These are phyloP conservation scores for Molossus molossus DNA, from an alignment of 2,797 vertebrate species.

Conservation along the genomic window DNA sequence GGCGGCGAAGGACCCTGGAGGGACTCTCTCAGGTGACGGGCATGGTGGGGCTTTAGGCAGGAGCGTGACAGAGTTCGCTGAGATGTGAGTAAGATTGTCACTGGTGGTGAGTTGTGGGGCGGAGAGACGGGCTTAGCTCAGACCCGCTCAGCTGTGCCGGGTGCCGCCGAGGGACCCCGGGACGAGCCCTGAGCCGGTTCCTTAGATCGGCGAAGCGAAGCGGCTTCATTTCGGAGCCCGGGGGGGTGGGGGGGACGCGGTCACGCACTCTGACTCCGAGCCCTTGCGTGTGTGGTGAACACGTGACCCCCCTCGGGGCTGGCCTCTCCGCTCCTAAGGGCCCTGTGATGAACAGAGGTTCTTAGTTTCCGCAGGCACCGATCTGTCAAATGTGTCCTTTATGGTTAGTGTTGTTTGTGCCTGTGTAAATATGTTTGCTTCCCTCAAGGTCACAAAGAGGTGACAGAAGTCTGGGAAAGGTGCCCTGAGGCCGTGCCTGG, in stretches of 20 bases:
- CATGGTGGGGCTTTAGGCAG: too few species aligned
- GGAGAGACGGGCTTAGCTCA: not conserved
- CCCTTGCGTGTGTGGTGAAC: not conserved
- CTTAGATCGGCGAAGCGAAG: too few species aligned
- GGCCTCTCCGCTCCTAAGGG: not conserved
- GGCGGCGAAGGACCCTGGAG: not conserved
- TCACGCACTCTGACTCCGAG: not conserved
- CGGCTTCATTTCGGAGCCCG: too few species aligned
- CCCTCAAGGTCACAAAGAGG: not conserved
- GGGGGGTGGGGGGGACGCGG: too few species aligned
- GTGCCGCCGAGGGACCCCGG: too few species aligned
- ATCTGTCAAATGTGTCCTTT: not conserved
- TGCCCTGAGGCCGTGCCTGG: not conserved
- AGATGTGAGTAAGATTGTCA: not conserved
- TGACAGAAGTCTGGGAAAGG: not conserved
- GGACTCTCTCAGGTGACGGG: not conserved
- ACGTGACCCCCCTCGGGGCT: not conserved
- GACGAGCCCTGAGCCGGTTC: too few species aligned
- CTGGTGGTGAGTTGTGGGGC: not conserved
- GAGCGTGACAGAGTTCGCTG: not conserved
- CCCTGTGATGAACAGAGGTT: not conserved
- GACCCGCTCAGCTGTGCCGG: too few species aligned
- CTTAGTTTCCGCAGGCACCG: conserved; percentile 2
- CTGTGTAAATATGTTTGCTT: not conserved
- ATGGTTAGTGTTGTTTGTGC: not conserved